These are phyloP conservation scores for Chelonia mydas DNA, from an alignment of 2,797 vertebrate genomes.

Conservation along the genomic window DNA sequence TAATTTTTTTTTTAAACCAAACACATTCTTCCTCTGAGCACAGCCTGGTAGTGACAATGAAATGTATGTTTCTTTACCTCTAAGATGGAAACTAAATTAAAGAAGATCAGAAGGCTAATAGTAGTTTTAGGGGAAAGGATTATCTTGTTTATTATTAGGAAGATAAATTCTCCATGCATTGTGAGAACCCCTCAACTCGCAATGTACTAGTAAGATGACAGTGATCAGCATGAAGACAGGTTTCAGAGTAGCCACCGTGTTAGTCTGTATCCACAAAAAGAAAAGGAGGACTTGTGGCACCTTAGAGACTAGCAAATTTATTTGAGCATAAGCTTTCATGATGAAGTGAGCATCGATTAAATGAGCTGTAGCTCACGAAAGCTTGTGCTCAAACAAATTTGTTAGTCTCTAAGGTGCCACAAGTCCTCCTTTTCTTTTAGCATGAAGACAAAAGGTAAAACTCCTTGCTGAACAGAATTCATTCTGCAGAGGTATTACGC, in stretches of 20 bases:
- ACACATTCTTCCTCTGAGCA: neutral
- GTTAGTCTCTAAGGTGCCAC: too few relatives aligned
- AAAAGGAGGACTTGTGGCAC: too few relatives aligned
- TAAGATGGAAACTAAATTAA: neutral
- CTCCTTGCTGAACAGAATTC: neutral
- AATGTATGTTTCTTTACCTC: neutral
- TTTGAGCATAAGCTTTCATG: too few relatives aligned
- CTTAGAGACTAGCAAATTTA: too few relatives aligned
- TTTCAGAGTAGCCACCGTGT: too few relatives aligned
- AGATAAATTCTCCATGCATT: neutral
- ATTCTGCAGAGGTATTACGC: slow-evolving; percentile 39
- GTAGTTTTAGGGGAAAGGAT: neutral
- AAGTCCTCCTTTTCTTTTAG: neutral
- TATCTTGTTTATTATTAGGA: neutral
- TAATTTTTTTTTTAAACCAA: neutral
- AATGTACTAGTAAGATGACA: neutral
- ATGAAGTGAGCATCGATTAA: too few relatives aligned
- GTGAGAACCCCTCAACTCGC: neutral
- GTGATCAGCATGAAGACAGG: slow-evolving; percentile 26
- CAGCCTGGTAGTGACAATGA: neutral
- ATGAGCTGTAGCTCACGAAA: too few relatives aligned
- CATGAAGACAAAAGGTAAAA: slow-evolving; percentile 48
- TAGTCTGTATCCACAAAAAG: too few relatives aligned
- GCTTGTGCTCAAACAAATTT: too few relatives aligned
- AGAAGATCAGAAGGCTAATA: neutral